Evolutionary conservation across 37 sponge, comb jelly and placozoan genomes (phyloP).

Genomic region (Cladorhizidae sp.): DNA sequence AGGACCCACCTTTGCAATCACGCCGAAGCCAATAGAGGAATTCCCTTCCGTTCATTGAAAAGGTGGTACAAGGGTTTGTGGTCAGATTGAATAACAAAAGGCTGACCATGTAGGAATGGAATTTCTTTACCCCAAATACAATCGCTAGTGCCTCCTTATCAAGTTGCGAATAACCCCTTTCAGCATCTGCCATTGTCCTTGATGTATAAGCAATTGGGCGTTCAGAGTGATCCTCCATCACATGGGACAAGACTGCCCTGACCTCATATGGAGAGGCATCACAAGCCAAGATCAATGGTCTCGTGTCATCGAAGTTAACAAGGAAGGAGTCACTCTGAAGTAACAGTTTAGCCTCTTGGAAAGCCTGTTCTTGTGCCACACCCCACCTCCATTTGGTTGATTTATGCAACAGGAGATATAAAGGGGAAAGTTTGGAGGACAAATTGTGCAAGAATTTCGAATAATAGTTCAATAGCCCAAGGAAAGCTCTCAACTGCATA

Average conservation of each 20-base stretch:
- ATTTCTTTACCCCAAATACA: constrained; percentile 20
- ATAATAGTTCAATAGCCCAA: neutral
- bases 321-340: constrained; percentile 15
- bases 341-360: constrained; percentile 35
- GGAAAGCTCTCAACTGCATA: neutral
- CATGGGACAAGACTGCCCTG: constrained; percentile 44
- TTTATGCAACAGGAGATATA: neutral
- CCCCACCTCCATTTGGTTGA: neutral
- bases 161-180: constrained; percentile 1
- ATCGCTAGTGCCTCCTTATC: constrained; percentile 11
- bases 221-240: neutral
- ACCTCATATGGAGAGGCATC: constrained; percentile 52
- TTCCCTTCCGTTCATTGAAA: too few species aligned
- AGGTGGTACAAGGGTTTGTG: neutral
- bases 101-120: neutral
- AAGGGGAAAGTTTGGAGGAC: neutral
- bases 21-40: constrained; percentile 9
- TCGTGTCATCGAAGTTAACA: constrained; percentile 22
- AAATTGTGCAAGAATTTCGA: neutral
- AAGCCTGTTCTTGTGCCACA: neutral
- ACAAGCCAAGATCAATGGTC: constrained; percentile 44
- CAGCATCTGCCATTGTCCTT: neutral
- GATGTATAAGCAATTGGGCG: constrained; percentile 4
- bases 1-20: constrained; percentile 9
- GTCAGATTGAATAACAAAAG: constrained; percentile 6